Percentiles rank a stretch among this genome's conserved stretches.
Conservation (phyloP, 1,140 invertebrate species). For the Sinonovacula constricta region DNA sequence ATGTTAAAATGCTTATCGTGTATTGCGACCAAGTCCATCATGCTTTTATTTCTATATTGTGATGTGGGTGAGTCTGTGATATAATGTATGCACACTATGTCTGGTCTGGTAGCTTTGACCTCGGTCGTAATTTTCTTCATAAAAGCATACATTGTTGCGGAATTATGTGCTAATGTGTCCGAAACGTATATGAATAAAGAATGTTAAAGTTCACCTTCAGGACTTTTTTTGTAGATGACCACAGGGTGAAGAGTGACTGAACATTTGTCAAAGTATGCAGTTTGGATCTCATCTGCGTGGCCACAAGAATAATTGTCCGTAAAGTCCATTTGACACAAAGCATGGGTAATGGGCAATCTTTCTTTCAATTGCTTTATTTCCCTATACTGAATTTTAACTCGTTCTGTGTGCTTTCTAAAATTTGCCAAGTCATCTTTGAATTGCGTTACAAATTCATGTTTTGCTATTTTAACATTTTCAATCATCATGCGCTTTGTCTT, state of each 20-base stretch:
- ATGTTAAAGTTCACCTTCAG: no score
- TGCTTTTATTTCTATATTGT: slow-evolving; percentile 38
- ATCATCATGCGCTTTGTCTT: slow-evolving; percentile 40
- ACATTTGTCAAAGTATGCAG: slow-evolving; percentile 12
- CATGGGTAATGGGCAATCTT: slow-evolving; percentile 29
- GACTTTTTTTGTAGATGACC: background rate
- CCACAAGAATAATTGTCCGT: slow-evolving; percentile 29
- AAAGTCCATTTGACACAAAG: slow-evolving; percentile 54
- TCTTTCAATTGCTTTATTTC: slow-evolving; percentile 39
- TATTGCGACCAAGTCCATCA: slow-evolving; percentile 24
- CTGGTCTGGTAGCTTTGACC: slow-evolving; percentile 15
- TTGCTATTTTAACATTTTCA: slow-evolving; percentile 4
- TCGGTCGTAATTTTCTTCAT: background rate
- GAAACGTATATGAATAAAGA: background rate
- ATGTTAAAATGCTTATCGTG: slow-evolving; percentile 5
- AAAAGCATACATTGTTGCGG: background rate
- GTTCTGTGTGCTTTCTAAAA: slow-evolving; percentile 30
- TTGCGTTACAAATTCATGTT: slow-evolving; percentile 26
- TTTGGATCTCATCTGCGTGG: slow-evolving; percentile 12
- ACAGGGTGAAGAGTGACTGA: background rate
- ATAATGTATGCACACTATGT: slow-evolving; percentile 28
- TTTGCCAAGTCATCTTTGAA: background rate
- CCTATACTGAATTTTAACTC: slow-evolving; percentile 45
- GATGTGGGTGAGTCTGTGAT: slow-evolving; percentile 30
- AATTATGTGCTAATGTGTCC: background rate